These are phyloP conservation scores for Pterostichus niger DNA, from an alignment of 2,888 invertebrate species.

Conservation along the genomic window DNA sequence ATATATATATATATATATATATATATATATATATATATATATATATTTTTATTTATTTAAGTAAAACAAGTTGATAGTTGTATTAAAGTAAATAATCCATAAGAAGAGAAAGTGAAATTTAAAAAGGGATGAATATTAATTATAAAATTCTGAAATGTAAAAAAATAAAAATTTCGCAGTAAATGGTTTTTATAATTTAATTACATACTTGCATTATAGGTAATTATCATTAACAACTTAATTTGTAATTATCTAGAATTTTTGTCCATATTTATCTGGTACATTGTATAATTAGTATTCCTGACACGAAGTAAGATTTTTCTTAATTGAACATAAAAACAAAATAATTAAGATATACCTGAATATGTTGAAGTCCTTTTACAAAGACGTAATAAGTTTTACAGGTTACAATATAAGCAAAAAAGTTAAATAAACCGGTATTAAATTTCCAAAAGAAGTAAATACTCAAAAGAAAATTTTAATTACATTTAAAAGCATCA, in stretches of 20 bases:
- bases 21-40: too few species aligned
- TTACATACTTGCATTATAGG: background rate
- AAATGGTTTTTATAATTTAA: too few species aligned
- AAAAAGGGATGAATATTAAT: too few species aligned
- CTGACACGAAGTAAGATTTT: background rate
- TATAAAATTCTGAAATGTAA: too few species aligned
- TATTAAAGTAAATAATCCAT: too few species aligned
- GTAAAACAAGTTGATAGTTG: too few species aligned
- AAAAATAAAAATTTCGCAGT: too few species aligned
- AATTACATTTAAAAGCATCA: too few species aligned
- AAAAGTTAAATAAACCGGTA: background rate
- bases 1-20: too few species aligned
- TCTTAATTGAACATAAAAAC: conserved; percentile 38
- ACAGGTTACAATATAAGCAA: conserved; percentile 12
- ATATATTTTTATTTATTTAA: too few species aligned
- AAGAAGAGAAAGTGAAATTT: too few species aligned
- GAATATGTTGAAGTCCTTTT: background rate
- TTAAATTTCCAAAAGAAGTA: background rate
- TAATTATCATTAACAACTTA: conserved; percentile 1
- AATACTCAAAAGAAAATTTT: too few species aligned
- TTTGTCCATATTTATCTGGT: conserved; percentile 5
- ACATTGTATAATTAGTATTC: conserved; percentile 22
- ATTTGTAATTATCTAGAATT: conserved; percentile 13
- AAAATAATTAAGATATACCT: conserved; percentile 41
- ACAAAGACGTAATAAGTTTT: conserved; percentile 19